A percentile compares a stretch with the other conserved stretches of the same genome.
phyloP scores from a whole-genome alignment of 2,113 vertebrate genomes.

The Fukomys damarensis region DNA sequence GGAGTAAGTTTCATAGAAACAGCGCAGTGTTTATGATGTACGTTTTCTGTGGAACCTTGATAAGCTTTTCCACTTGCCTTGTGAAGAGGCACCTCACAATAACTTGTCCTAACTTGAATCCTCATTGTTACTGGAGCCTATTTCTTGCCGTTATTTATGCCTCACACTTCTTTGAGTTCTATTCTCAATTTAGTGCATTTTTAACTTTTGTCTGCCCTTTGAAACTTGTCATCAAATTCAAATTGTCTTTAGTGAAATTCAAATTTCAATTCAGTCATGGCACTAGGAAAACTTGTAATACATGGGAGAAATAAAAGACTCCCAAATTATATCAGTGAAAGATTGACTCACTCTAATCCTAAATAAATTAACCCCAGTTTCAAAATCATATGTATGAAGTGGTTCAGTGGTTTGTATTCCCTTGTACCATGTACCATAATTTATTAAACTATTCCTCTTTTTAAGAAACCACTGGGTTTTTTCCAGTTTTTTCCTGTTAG shows the following conservation, averaged over 20 bases:
- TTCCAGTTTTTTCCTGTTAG: background rate
- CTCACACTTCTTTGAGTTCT: background rate
- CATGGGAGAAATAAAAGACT: background rate
- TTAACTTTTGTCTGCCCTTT: background rate
- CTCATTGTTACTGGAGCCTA: background rate
- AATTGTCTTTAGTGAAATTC: conserved; percentile 17
- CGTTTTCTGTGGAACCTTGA: background rate
- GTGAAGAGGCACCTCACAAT: background rate
- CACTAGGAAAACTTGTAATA: background rate
- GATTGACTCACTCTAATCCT: background rate
- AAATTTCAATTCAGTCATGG: background rate
- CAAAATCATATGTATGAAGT: background rate
- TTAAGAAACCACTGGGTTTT: background rate
- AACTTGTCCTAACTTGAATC: background rate
- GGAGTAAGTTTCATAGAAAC: background rate
- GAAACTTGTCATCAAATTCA: background rate
- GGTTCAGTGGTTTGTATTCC: background rate
- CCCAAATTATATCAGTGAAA: background rate
- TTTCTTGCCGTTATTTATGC: background rate
- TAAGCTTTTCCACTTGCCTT: background rate
- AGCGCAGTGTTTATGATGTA: background rate
- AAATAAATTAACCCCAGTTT: background rate
- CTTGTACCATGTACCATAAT: background rate
- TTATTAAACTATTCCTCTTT: background rate
- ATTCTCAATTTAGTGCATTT: background rate